Conservation (phyloP, 2,113 vertebrate genomes). For the Terrapene triunguis region DNA sequence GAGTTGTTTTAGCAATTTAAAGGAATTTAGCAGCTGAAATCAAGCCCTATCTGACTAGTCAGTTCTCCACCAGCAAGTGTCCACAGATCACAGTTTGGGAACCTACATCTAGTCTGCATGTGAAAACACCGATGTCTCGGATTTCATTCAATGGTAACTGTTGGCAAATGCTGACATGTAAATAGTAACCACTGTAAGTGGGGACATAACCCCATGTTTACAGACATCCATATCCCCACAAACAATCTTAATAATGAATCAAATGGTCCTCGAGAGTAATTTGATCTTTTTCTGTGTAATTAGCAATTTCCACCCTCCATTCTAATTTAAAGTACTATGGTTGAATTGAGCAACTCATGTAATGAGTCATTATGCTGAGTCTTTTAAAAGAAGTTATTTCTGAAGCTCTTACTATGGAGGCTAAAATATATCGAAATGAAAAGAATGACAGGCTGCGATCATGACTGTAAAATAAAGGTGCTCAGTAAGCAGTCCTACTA, state of each 20-base stretch:
- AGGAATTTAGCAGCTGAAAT: background rate
- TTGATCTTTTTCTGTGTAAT: conserved; percentile 84
- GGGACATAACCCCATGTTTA: conserved; percentile 70
- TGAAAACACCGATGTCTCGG: conserved; percentile 42
- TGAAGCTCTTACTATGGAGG: conserved; percentile 83
- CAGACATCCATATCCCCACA: conserved; percentile 57
- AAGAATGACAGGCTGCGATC: conserved; percentile 87
- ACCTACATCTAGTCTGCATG: conserved; percentile 25
- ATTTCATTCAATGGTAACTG: conserved; percentile 28
- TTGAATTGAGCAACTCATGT: conserved; percentile 82
- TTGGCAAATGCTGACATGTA: conserved; percentile 58
- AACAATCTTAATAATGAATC: conserved; percentile 83
- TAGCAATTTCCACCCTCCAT: conserved; percentile 83
- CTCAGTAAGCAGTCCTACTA: conserved; percentile 87
- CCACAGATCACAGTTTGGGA: background rate
- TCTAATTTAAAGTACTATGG: conserved; percentile 84
- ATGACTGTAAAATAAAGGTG: conserved; percentile 84
- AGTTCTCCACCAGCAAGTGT: background rate
- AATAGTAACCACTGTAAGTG: conserved; percentile 60
- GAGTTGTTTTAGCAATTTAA: background rate
- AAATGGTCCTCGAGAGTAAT: conserved; percentile 79
- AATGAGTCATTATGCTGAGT: conserved; percentile 86
- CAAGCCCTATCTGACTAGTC: background rate
- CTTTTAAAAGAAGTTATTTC: conserved; percentile 88
- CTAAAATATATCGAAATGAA: conserved; percentile 88